phyloP scores from a whole-genome alignment of 2,797 vertebrate species.

The Chaenodraco wilsoni region DNA sequence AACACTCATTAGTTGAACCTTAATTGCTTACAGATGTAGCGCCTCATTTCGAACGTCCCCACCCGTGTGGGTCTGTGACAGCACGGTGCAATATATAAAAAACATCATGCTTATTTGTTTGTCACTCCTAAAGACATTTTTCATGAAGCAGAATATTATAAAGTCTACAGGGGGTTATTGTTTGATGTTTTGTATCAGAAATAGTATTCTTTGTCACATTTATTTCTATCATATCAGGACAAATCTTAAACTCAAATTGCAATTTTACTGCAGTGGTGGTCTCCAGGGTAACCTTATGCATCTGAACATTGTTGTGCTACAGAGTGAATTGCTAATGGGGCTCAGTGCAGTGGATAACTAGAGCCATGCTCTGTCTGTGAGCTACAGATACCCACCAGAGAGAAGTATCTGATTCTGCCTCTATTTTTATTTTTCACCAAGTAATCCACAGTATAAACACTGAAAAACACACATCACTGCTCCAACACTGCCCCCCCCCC shows the following conservation, averaged over 20 bases:
- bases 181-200: too few species aligned
- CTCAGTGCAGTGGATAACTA: conserved; percentile 35
- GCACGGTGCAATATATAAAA: too few species aligned
- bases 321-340: conserved; percentile 39
- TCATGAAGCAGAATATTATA: background rate
- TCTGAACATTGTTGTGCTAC: conserved; percentile 15
- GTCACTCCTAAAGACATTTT: too few species aligned
- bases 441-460: conserved; percentile 61
- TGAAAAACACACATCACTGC: conserved; percentile 47
- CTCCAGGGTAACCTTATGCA: conserved; percentile 20
- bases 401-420: conserved; percentile 39
- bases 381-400: conserved; percentile 31
- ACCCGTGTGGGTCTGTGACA: too few species aligned
- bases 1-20: background rate
- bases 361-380: conserved; percentile 35
- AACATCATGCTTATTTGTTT: background rate
- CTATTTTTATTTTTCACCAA: conserved; percentile 47
- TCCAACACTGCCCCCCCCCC: conserved; percentile 33
- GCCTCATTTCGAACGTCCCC: too few species aligned
- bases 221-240: background rate
- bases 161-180: background rate
- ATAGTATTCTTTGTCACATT: background rate
- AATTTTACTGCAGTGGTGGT: conserved; percentile 10
- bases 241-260: background rate
- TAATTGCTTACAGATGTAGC: background rate